Evolutionary conservation across 1,140 invertebrate genomes (phyloP), one percentile per base, ranked within the genome.

Genomic region (Dreissena polymorpha): DNA sequence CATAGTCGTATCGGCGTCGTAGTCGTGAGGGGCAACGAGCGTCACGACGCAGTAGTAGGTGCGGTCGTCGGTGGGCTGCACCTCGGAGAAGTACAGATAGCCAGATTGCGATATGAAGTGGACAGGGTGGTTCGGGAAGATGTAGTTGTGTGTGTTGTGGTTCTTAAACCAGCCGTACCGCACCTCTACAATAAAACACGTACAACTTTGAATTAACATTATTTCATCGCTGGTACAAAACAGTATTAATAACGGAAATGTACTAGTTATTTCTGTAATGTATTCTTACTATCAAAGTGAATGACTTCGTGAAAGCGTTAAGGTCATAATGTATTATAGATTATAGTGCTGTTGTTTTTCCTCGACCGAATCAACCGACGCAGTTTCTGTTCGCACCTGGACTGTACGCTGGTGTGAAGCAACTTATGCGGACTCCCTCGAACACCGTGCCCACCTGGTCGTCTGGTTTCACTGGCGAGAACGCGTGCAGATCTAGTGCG

Each of bases 31-130:
- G 5, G 83, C 25, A 8, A 76, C 74, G 50, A 90, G 82, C 6
- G 81, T 87, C n/a, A 89, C 88, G 12, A 88, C 60, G 75, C 89
- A 90, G 57, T 85, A 85, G 71, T 89, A 90, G 6, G 84, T 77
- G 6, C 81, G 80, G 55, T 80, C 81, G 49, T 87, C 85, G 8
- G 82, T 60, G 5, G 25, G 78, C 69, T 87, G 86, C 0, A 86
- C 77, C 60, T 89, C 88, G 3, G 88, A 89, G 84, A 89, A 88
- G 50, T 87, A 86, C 39, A 87, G 72, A 16, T 81, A 82, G 7
- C 88, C 88, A 50, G 87, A 86, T 57, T 86, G 69, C 25, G 88
- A 89, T 12, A 89, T 70, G 53, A 88, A 89, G 18, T 84, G 83
- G 57, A 87, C 77, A 5, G 83, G 85, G 71, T 88, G 88, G 71